These are phyloP conservation scores for Drosophila auraria DNA, from an alignment of 1,140 invertebrate genomes.

Conservation along the genomic window DNA sequence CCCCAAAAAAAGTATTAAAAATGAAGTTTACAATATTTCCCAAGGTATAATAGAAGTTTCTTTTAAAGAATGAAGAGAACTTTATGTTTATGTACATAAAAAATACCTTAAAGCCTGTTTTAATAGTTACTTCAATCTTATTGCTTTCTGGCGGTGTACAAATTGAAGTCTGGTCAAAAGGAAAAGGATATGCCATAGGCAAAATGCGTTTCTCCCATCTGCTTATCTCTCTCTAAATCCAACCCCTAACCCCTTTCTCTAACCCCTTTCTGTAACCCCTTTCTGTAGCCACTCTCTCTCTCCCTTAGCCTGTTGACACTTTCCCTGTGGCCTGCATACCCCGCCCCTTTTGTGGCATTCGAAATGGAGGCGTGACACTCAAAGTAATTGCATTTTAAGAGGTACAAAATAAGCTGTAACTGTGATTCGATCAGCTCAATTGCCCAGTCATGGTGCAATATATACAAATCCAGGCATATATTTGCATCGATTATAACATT, in stretches of 20 bases:
- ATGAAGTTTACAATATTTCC: too few species aligned
- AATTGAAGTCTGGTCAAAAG: neutral
- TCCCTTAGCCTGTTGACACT: constrained; percentile 25
- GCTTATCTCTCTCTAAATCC: neutral
- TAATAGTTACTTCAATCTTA: too few species aligned
- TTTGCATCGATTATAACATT: neutral
- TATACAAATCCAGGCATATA: neutral
- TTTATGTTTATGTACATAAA: too few species aligned
- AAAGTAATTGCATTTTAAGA: constrained; percentile 36
- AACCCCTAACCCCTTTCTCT: too few species aligned
- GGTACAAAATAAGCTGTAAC: constrained; percentile 12
- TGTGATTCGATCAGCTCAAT: constrained; percentile 26
- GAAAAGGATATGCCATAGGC: neutral
- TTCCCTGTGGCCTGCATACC: neutral
- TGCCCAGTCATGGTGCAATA: neutral
- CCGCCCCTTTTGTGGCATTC: neutral
- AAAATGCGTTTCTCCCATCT: neutral
- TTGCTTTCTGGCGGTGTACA: neutral
- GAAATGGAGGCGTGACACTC: constrained; percentile 6
- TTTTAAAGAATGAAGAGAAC: too few species aligned
- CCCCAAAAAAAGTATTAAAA: too few species aligned
- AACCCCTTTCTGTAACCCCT: too few species aligned
- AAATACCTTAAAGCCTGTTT: too few species aligned
- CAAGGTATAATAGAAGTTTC: too few species aligned
- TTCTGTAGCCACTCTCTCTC: too few species aligned